A percentile compares a stretch with the other conserved stretches of the same genome.
These are phyloP conservation scores for Grantiella picta DNA, from an alignment of 2,113 vertebrate species.

Conservation along the genomic window DNA sequence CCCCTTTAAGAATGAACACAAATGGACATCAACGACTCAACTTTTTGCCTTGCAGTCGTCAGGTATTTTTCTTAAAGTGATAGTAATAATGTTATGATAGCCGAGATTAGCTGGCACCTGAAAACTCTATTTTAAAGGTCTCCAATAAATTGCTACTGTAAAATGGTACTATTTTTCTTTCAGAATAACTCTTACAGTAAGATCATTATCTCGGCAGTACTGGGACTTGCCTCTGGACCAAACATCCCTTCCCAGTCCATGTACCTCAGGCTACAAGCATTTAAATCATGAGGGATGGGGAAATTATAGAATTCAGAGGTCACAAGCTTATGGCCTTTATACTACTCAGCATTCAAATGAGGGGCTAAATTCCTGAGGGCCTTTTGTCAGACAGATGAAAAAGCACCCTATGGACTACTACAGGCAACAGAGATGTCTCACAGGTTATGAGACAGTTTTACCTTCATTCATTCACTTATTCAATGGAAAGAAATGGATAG, in stretches of 20 bases:
- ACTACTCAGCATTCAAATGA: neutral
- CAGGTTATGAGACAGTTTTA: neutral
- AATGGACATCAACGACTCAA: neutral
- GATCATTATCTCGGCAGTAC: neutral
- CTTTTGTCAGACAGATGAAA: neutral
- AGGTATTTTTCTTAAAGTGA: neutral
- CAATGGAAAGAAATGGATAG: neutral
- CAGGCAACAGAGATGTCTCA: neutral
- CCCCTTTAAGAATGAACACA: neutral
- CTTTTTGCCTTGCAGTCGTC: neutral
- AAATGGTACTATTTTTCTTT: neutral
- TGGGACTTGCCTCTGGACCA: neutral
- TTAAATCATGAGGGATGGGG: neutral
- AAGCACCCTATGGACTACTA: neutral
- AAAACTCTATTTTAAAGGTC: neutral
- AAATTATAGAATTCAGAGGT: neutral
- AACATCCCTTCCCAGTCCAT: neutral
- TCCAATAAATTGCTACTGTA: neutral
- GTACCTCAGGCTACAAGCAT: neutral
- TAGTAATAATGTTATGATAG: neutral
- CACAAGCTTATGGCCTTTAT: neutral
- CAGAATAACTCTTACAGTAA: neutral
- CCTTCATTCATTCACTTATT: neutral
- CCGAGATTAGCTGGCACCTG: neutral
- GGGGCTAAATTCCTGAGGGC: neutral